Conservation (phyloP, 1,140 invertebrate genomes). For the Scaptomyza pallida region DNA sequence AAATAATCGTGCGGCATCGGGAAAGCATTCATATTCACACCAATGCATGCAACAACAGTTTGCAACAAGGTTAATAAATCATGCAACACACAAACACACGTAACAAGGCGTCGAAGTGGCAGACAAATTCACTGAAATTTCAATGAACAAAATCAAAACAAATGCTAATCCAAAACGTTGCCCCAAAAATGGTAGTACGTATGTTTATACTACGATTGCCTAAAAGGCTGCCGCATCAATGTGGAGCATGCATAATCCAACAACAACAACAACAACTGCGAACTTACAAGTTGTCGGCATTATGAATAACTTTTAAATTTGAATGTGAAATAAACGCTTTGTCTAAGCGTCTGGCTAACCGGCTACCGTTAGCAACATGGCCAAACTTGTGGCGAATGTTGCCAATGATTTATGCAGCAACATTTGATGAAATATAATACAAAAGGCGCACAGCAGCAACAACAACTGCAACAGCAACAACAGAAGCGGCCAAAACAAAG, state of each 20-base stretch:
- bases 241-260: conserved; percentile 56
- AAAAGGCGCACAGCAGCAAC: conserved; percentile 67
- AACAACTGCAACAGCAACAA: conserved; percentile 18
- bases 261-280: conserved; percentile 21
- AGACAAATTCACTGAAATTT: conserved; percentile 77
- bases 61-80: conserved; percentile 78
- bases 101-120: conserved; percentile 55
- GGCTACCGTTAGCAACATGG: conserved; percentile 77
- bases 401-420: conserved; percentile 76
- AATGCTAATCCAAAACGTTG: conserved; percentile 65
- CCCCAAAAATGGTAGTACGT: conserved; percentile 48
- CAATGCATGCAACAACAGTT: conserved; percentile 50
- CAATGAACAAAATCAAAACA: conserved; percentile 73
- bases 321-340: conserved; percentile 83
- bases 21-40: conserved; percentile 74
- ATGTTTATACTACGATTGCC: conserved; percentile 26
- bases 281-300: conserved; percentile 61
- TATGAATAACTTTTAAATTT: conserved; percentile 82
- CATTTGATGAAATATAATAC: conserved; percentile 83
- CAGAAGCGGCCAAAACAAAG: conserved; percentile 49
- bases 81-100: conserved; percentile 53
- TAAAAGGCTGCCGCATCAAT: conserved; percentile 71
- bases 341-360: conserved; percentile 58
- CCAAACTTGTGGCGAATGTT: conserved; percentile 52
- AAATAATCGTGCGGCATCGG: conserved; percentile 71